These are phyloP conservation scores for Sphaeramia orbicularis DNA, from an alignment of 2,797 vertebrate species.

Conservation along the genomic window DNA sequence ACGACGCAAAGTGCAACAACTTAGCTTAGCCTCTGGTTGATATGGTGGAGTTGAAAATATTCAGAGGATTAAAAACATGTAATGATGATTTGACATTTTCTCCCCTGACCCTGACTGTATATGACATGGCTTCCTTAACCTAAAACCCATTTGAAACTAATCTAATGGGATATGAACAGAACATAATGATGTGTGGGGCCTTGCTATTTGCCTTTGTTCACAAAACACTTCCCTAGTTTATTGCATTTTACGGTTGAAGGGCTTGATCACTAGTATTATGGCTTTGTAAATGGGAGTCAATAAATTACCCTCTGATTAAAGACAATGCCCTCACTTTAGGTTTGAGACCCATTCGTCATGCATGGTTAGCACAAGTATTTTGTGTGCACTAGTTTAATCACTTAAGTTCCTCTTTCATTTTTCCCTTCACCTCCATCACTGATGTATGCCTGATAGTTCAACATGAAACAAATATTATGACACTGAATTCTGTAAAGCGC, in stretches of 20 bases:
- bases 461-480: conserved; percentile 20
- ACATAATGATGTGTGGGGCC: conserved; percentile 80
- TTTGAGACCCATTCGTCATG: conserved; percentile 74
- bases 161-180: conserved; percentile 80
- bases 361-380: conserved; percentile 75
- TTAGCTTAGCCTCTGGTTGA: conserved; percentile 17
- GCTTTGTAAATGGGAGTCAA: conserved; percentile 82
- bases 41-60: not conserved
- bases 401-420: conserved; percentile 65
- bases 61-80: conserved; percentile 32
- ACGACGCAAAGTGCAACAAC: conserved; percentile 10
- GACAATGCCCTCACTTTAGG: conserved; percentile 81
- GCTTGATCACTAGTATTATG: conserved; percentile 84
- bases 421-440: conserved; percentile 51
- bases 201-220: conserved; percentile 85
- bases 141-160: conserved; percentile 66
- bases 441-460: conserved; percentile 43
- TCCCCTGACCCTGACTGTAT: conserved; percentile 54
- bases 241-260: conserved; percentile 82
- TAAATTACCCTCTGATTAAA: conserved; percentile 85
- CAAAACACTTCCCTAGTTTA: conserved; percentile 83
- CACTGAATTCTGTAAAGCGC: conserved; percentile 21
- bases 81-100: conserved; percentile 60
- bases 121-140: conserved; percentile 55
- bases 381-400: conserved; percentile 75